These are phyloP conservation scores for Drosophila kuntzei DNA, from an alignment of 2,888 invertebrate genomes.

Conservation along the genomic window DNA sequence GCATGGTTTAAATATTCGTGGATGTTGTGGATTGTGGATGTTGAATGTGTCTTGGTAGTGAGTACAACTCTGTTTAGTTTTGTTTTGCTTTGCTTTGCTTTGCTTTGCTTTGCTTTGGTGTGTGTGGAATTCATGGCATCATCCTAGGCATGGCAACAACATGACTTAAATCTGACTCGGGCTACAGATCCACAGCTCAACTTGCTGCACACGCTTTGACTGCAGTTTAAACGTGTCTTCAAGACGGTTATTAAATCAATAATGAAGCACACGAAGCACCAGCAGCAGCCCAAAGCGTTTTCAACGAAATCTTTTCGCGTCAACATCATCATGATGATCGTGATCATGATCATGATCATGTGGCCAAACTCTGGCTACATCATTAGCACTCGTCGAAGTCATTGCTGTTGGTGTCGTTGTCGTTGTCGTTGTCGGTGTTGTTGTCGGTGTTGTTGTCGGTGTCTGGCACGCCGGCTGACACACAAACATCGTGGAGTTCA, in stretches of 20 bases:
- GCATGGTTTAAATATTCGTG: conserved; percentile 60
- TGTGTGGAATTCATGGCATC: conserved; percentile 70
- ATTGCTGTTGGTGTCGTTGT: conserved; percentile 19
- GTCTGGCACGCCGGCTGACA: conserved; percentile 77
- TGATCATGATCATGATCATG: conserved; percentile 27
- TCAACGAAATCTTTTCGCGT: conserved; percentile 37
- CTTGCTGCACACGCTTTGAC: conserved; percentile 63
- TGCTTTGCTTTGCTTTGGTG: conserved; percentile 35
- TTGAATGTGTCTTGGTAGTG: conserved; percentile 5
- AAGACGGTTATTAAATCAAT: conserved; percentile 83
- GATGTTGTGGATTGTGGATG: conserved; percentile 4
- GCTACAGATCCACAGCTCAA: conserved; percentile 19
- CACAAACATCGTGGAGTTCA: conserved; percentile 85
- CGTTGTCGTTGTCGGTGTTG: conserved; percentile 21
- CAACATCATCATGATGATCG: conserved; percentile 54
- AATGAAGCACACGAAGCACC: conserved; percentile 83
- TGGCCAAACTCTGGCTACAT: conserved; percentile 63
- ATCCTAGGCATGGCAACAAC: conserved; percentile 66
- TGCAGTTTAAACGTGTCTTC: conserved; percentile 80
- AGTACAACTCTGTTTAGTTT: conserved; percentile 54
- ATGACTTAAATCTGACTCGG: conserved; percentile 30
- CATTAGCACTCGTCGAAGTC: conserved; percentile 70
- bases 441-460: conserved; percentile 30
- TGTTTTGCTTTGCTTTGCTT: conserved; percentile 37
- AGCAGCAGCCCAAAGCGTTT: conserved; percentile 49